Evolutionary conservation across 2,797 vertebrate species (phyloP), one percentile per base, ranked within the genome.

Genomic region (Luscinia megarhynchos): DNA sequence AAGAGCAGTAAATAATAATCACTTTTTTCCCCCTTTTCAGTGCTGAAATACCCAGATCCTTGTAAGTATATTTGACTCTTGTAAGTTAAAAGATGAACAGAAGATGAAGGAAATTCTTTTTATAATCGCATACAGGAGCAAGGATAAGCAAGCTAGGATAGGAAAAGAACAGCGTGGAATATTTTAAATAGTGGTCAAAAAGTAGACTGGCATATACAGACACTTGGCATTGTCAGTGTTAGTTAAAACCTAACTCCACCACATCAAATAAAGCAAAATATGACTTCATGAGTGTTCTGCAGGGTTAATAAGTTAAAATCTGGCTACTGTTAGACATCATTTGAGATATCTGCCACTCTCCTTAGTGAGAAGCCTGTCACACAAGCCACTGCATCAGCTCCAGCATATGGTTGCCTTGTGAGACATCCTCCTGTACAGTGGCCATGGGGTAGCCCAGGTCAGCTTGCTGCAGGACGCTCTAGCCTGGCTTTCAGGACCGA

Each of bases 1-100:
- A 89, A 95, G 90, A 91, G 62, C 51, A 88, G 87, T 73, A 92
- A 92, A 94, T 93, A 94, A 86, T 86, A 36, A 58, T 83, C 4
- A 68, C 43, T 66, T 81, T 61, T 57, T 9, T 3, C 5, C 19
- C 15, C 11, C 21, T 67, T 68, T 94, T 62, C 36, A 64, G 30
- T 69, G 20, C 58, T 93, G 73, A 94, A 89, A 94, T 66, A 75
- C 76, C 41, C 5, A 0, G 58, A 89, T 77, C 36, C 84, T 80
- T 92, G 81, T 93, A 92, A 95, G 87, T 83, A 63, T 84, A 38
- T 91, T 91, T 87, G 67, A 45, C 29, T 83, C 62, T 89, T 92
- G 76, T 87, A 92, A 91, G 76, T 76, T 88, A 50, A 86, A 79
- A 84, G 79, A 84, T 73, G 17, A 83, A 66, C 38, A 79, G 38